Percentiles rank a stretch among this genome's conserved stretches.
These are phyloP conservation scores for Geococcyx californianus DNA, from an alignment of 2,113 vertebrate genomes.

Conservation along the genomic window DNA sequence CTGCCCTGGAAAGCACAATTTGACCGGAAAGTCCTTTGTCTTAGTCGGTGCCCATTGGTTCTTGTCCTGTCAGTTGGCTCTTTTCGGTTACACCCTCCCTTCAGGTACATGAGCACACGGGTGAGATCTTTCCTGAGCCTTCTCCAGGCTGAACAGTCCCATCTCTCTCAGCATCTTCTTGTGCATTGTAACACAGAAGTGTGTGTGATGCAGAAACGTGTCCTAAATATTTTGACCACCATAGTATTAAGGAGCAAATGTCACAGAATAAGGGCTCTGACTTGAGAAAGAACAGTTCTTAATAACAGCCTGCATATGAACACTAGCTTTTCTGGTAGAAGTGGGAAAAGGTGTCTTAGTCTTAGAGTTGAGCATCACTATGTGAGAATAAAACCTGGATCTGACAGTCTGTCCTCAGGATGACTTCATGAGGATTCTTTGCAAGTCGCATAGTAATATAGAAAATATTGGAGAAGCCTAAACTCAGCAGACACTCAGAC, in stretches of 20 bases:
- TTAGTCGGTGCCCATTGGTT: too few species aligned
- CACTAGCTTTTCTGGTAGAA: neutral
- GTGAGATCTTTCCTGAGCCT: too few species aligned
- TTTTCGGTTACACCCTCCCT: too few species aligned
- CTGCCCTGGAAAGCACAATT: rapidly evolving
- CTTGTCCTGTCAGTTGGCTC: too few species aligned
- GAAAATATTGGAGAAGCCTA: neutral
- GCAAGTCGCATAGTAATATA: neutral
- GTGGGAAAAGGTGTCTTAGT: neutral
- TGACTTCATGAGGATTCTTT: neutral
- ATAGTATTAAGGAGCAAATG: neutral
- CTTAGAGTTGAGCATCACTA: neutral
- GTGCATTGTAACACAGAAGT: rapidly evolving
- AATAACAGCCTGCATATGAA: neutral
- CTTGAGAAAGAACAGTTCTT: neutral
- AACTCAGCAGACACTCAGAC: neutral
- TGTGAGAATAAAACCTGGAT: neutral
- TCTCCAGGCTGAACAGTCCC: too few species aligned
- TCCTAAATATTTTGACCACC: neutral
- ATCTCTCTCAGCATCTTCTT: neutral
- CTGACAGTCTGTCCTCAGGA: neutral
- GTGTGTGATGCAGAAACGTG: neutral
- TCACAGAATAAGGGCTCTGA: neutral
- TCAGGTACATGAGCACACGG: too few species aligned
- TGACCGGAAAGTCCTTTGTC: rapidly evolving